Base-by-base conservation (phyloP, 2,113 vertebrate genomes). In the Lophura nycthemera region DNA sequence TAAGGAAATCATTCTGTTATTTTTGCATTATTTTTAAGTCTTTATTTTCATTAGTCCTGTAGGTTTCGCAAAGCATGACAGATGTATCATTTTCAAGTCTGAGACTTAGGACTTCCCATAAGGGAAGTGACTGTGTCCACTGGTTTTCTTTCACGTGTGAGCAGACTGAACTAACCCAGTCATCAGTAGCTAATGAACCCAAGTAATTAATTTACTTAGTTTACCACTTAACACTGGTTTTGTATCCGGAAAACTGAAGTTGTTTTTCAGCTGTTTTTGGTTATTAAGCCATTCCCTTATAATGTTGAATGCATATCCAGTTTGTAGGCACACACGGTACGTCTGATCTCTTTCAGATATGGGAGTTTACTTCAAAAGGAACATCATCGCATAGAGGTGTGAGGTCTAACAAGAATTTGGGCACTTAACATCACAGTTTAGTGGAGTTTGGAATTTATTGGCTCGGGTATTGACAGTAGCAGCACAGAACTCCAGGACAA, bases 1-100 rank as follows among this genome's bases (percentile, higher is more conserved):
- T 27, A 0, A 2, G n/a, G 47, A 43, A 4, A 34, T n/a, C 54
- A 27, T 86, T 30, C 11, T 54, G 14, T n/a, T 60, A 7, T 73
- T 76, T 87, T 85, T 85, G 18, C 7, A 15, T 12, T 20, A 1
- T 5, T 75, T 86, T 69, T 30, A 65, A 75, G n/a, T 20, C 12
- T 70, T 66, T 52, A 40, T 82, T 76, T 80, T 27, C 29, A 11
- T 76, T 92, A 65, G 6, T 67, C 63, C 30, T 32, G 29, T 27
- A 36, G 21, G 29, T 18, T 88, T 87, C n/a, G 36, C 11, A 29
- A 81, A 61, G 34, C 72, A 42, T 21, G 50, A 57, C 8, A 48
- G 17, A 13, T 66, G 22, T 19, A 8, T 1, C 13, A 11, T 91
- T 84, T 14, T 73, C 0, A 0, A 32, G 14, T 40, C 25, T 66